Evolutionary conservation across 2,797 vertebrate genomes (phyloP), one percentile per base, ranked within the genome.

Genomic region (Helarctos malayanus): DNA sequence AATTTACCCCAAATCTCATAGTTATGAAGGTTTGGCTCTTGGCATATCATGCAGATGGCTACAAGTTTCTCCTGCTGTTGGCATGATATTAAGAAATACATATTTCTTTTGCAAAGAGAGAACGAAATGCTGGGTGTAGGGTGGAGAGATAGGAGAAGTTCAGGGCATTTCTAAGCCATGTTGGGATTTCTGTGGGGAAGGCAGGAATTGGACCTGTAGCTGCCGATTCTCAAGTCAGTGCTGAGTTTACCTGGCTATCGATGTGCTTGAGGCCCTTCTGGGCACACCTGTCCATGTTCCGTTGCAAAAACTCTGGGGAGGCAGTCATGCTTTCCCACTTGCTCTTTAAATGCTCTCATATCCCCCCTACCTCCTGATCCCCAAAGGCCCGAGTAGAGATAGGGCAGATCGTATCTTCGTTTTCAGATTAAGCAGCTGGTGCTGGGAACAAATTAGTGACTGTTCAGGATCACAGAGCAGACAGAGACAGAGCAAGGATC

Each of bases 1-100:
- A 95, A 85, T 35, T 85, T 82, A 81, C 32, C 35, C 52, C 27
- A 21, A 35, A 12, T 81, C 52, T 85, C 29, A 14, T 57, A 35
- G 91, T 94, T 71, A 45, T 57, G 38, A 78, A 83, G 57, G 29
- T 23, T 81, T 91, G 21, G 54, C 63, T 94, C 27, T 45, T 15
- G 35, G n/a, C 18, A 16, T 38, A 45, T 47, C 49, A 15, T 5
- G 29, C 29, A 69, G 52, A 49, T 71, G 73, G 91, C 57, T 69
- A 21, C 29, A 32, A 16, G 35, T 63, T 76, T 89, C 73, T 65
- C 52, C 25, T 45, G 56, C 12, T 2, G 21, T 41, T 85, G 49
- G 13, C 45, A 14, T 32, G 52, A 32, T 9, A 35, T 3, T 5
- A 27, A 63, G 63, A 76, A 38, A 81, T 38, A 15, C 32, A 3